Evolutionary conservation across 2,888 invertebrate genomes (phyloP).

Genomic region (Sepiola atlantica): DNA sequence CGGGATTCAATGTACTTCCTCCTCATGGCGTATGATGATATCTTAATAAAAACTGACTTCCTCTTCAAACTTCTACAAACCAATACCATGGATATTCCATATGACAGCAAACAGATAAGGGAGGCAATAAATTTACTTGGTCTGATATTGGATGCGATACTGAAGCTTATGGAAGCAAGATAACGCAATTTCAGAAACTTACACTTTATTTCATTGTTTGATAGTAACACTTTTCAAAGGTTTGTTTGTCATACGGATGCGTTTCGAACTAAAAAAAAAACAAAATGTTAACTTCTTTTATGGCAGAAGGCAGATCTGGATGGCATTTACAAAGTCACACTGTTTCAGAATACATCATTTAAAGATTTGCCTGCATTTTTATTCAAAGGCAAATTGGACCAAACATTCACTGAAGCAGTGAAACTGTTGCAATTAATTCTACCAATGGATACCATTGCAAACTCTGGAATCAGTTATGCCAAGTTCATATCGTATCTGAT

Average conservation of each 20-base stretch:
- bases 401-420: background rate
- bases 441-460: background rate
- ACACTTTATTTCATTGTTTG: background rate
- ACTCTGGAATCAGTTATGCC: too few species aligned
- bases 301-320: background rate
- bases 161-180: background rate
- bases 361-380: background rate
- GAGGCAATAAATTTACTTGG: too few species aligned
- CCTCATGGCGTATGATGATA: too few species aligned
- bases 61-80: too few species aligned
- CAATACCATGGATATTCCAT: too few species aligned
- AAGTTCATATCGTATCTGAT: too few species aligned
- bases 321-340: background rate
- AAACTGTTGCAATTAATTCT: background rate
- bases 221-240: background rate
- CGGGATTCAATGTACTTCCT: too few species aligned
- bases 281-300: background rate
- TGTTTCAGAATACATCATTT: background rate
- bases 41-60: too few species aligned
- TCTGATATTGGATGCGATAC: too few species aligned
- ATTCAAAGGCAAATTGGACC: background rate
- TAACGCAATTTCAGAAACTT: background rate
- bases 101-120: too few species aligned
- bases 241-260: background rate
- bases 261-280: background rate